phyloP scores from a whole-genome alignment of 1,140 invertebrate species.

The Leptestheria dahalacensis region DNA sequence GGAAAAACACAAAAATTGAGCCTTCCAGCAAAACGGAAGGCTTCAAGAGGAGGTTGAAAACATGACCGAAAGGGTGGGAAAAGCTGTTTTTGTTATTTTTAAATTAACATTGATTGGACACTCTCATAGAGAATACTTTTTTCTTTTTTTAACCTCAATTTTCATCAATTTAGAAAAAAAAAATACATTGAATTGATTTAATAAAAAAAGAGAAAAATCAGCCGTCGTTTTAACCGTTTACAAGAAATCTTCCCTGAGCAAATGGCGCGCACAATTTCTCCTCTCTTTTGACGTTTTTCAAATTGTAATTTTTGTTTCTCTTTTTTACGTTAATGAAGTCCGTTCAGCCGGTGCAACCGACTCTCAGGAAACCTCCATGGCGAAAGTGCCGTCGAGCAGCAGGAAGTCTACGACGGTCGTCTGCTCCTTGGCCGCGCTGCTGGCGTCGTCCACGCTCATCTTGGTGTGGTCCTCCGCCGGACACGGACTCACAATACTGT shows the following conservation, averaged over 20 bases:
- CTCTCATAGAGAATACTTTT: background rate
- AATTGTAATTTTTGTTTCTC: background rate
- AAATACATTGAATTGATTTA: too few species aligned
- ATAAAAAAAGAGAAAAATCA: too few species aligned
- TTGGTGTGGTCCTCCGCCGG: constrained; percentile 6
- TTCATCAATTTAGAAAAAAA: too few species aligned
- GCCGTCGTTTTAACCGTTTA: too few species aligned
- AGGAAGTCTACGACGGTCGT: constrained; percentile 8
- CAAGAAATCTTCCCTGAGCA: background rate
- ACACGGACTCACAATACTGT: constrained; percentile 8
- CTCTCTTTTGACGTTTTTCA: too few species aligned
- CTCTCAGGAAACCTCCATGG: constrained; percentile 16
- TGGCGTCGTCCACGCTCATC: background rate
- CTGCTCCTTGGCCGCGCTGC: constrained; percentile 3
- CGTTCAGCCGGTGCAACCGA: too few species aligned
- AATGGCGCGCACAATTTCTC: background rate
- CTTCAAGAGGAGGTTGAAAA: too few species aligned
- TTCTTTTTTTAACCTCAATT: background rate
- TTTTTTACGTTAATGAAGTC: background rate
- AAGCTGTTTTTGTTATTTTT: background rate
- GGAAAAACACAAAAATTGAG: too few species aligned
- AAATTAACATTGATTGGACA: background rate
- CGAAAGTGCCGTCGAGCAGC: constrained; percentile 11
- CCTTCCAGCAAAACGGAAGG: too few species aligned
- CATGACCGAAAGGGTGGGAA: background rate